These are phyloP conservation scores for Ageneiosus marmoratus DNA, from an alignment of 2,113 vertebrate species.

Conservation along the genomic window DNA sequence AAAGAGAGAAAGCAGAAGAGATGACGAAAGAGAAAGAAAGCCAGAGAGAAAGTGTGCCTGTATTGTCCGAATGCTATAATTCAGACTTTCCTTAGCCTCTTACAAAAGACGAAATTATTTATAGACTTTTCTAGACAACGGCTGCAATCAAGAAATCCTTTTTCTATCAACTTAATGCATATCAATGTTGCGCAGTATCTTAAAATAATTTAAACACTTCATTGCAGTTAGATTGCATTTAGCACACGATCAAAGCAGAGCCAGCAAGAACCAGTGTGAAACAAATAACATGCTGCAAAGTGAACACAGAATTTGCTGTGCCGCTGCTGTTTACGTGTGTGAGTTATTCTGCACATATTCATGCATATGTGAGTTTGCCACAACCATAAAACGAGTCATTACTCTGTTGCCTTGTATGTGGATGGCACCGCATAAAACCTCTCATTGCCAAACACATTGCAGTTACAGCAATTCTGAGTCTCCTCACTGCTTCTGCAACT, in stretches of 20 bases:
- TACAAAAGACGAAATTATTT: conserved; percentile 59
- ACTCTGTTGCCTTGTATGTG: conserved; percentile 40
- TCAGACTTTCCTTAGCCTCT: conserved; percentile 52
- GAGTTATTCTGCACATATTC: conserved; percentile 23
- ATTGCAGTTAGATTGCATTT: background rate
- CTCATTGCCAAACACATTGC: conserved; percentile 73
- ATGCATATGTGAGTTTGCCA: conserved; percentile 34
- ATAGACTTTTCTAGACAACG: conserved; percentile 31
- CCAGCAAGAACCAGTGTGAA: background rate
- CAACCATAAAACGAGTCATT: conserved; percentile 38
- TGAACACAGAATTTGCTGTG: background rate
- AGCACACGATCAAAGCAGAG: background rate
- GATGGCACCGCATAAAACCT: conserved; percentile 63
- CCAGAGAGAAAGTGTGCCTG: conserved; percentile 2
- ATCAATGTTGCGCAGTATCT: background rate
- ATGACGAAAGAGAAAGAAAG: conserved; percentile 45
- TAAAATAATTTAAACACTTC: background rate
- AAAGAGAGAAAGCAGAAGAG: conserved; percentile 31
- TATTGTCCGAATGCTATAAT: conserved; percentile 56
- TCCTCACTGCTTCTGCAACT: conserved; percentile 62
- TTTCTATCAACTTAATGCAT: background rate
- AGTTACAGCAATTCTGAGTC: conserved; percentile 63
- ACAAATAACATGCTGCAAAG: background rate
- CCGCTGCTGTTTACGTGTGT: conserved; percentile 10
- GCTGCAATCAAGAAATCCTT: conserved; percentile 13